These are phyloP conservation scores for Sphyrna mokarran DNA, from an alignment of 2,113 vertebrate species.

Conservation along the genomic window DNA sequence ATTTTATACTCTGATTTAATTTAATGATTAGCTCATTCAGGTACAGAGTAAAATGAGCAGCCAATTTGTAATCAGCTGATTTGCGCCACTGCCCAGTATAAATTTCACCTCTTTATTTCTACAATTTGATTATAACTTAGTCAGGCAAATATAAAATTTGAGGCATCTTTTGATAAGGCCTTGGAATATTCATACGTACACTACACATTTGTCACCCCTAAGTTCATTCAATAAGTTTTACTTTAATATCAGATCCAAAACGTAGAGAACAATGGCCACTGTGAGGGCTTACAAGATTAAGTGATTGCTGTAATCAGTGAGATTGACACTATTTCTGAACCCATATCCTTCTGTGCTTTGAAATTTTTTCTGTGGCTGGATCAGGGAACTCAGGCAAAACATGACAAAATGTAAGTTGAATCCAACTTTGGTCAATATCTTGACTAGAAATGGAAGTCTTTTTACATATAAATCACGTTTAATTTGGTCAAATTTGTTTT, in stretches of 20 bases:
- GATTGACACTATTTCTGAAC: background rate
- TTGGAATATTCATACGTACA: background rate
- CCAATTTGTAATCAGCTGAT: background rate
- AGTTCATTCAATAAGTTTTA: background rate
- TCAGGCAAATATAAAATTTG: background rate
- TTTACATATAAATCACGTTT: background rate
- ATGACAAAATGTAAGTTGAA: background rate
- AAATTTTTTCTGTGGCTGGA: background rate
- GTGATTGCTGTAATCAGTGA: background rate
- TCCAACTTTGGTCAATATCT: background rate
- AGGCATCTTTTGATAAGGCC: background rate
- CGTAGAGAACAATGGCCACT: background rate
- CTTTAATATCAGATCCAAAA: background rate
- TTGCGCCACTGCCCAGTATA: background rate
- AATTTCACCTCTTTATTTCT: background rate
- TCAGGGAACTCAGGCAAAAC: background rate
- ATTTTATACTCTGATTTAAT: background rate
- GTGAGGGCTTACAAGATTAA: background rate
- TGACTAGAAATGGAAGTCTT: background rate
- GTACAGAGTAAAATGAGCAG: background rate
- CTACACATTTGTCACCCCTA: background rate
- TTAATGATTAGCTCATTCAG: background rate
- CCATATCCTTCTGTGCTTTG: background rate
- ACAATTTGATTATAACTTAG: background rate
- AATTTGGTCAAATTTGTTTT: background rate